These are phyloP conservation scores for Muraenolepis orangiensis DNA, from an alignment of 2,797 vertebrate species.

Conservation along the genomic window DNA sequence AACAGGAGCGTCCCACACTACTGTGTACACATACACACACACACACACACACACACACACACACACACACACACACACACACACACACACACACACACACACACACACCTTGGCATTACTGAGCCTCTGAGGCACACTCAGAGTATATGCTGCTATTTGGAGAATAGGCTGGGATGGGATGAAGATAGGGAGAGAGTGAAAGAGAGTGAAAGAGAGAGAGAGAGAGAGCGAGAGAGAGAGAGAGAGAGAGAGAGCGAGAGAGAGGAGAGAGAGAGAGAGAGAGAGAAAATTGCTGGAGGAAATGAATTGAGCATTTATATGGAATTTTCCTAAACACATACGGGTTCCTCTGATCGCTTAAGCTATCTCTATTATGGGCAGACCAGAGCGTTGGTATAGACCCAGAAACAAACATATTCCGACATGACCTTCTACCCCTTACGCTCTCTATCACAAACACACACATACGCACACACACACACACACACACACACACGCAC, in stretches of 20 bases:
- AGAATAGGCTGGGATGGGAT: constrained; percentile 26
- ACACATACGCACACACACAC: background rate
- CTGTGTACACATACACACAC: constrained; percentile 34
- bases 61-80: constrained; percentile 37
- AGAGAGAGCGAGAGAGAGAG: constrained; percentile 20
- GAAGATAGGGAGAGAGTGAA: background rate
- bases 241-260: constrained; percentile 2
- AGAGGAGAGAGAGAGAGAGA: constrained; percentile 19
- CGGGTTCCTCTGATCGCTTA: constrained; percentile 38
- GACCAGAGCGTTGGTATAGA: constrained; percentile 27
- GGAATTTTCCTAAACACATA: constrained; percentile 52
- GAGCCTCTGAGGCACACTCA: constrained; percentile 66
- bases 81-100: constrained; percentile 39
- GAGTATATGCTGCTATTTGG: constrained; percentile 58
- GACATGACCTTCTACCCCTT: constrained; percentile 1
- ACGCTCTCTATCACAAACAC: background rate
- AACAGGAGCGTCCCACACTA: constrained; percentile 45
- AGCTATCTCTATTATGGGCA: constrained; percentile 27
- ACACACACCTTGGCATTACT: constrained; percentile 62
- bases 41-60: constrained; percentile 37
- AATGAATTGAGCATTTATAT: constrained; percentile 57
- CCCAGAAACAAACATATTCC: constrained; percentile 17
- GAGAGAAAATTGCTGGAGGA: background rate
- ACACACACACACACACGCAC: constrained; percentile 13
- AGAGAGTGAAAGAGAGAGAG: constrained; percentile 13